These are phyloP conservation scores for Leptestheria dahalacensis DNA, from an alignment of 1,140 invertebrate genomes.

Conservation along the genomic window DNA sequence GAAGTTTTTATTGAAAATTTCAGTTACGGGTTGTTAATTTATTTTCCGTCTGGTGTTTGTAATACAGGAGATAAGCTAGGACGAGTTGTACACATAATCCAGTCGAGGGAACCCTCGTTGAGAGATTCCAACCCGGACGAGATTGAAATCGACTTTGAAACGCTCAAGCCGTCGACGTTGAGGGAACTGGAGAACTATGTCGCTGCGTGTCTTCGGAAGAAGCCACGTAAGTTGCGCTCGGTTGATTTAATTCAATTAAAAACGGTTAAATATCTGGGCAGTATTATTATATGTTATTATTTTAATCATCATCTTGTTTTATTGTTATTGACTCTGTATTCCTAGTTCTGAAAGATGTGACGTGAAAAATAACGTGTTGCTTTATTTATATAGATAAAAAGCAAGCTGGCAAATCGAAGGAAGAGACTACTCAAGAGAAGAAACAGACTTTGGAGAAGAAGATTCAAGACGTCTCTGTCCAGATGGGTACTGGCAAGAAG, in stretches of 20 bases:
- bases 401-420: conserved; percentile 78
- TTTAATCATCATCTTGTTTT: not conserved
- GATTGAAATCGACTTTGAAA: conserved; percentile 99
- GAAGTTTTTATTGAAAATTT: too few relatives aligned
- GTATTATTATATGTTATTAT: too few relatives aligned
- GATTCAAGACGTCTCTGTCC: conserved; percentile 78
- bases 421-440: conserved; percentile 86
- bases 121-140: conserved; percentile 99
- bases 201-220: conserved; percentile 92
- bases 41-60: conserved; percentile 21
- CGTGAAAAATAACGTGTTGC: conserved; percentile 5
- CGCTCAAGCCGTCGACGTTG: conserved; percentile 92
- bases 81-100: conserved; percentile 96
- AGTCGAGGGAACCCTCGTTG: conserved; percentile 88
- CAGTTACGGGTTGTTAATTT: too few relatives aligned
- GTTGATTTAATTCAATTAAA: conserved; percentile 29
- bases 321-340: not conserved
- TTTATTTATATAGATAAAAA: conserved; percentile 54
- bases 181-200: conserved; percentile 96
- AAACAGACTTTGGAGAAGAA: conserved; percentile 88
- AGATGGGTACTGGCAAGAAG: conserved; percentile 62
- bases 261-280: too few relatives aligned
- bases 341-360: not conserved
- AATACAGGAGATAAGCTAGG: conserved; percentile 87
- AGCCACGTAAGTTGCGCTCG: conserved; percentile 70